Evolutionary conservation across 2,888 invertebrate genomes (phyloP).

Genomic region (Mylabris sibirica): DNA sequence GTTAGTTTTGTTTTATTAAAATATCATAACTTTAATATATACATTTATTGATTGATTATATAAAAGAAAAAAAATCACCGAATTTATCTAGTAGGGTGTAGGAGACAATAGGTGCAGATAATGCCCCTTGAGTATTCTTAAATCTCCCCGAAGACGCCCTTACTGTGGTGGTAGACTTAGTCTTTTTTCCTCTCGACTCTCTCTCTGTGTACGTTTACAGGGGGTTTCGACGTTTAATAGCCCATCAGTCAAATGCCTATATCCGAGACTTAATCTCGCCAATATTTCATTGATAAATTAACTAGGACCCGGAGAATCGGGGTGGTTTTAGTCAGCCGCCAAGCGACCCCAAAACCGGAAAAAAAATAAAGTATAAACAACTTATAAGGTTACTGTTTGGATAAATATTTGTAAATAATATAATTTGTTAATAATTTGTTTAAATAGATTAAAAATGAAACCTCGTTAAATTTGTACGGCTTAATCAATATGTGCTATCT

Average conservation of each 20-base stretch:
- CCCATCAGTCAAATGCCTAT: constrained; percentile 45
- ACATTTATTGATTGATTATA: not conserved
- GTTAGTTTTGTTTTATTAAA: constrained; percentile 49
- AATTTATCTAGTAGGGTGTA: not conserved
- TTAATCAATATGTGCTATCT: not conserved
- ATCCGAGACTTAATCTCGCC: constrained; percentile 44
- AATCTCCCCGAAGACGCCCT: constrained; percentile 35
- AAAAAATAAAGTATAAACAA: not conserved
- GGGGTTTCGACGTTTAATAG: constrained; percentile 43
- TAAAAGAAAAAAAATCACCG: not conserved
- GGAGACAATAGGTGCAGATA: constrained; percentile 11
- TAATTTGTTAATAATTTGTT: not conserved
- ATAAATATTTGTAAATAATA: too few relatives aligned
- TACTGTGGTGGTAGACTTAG: constrained; percentile 43
- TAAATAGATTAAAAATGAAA: not conserved
- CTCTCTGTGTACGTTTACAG: not conserved
- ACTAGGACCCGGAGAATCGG: constrained; percentile 10
- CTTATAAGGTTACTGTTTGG: not conserved
- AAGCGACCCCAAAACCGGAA: not conserved
- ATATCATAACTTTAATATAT: not conserved
- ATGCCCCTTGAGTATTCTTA: constrained; percentile 34
- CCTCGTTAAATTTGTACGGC: not conserved
- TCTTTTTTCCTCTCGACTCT: constrained; percentile 36
- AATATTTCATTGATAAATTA: constrained; percentile 42
- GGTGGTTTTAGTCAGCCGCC: not conserved